phyloP scores from a whole-genome alignment of 2,797 vertebrate genomes.

The Sorex maritimensis region DNA sequence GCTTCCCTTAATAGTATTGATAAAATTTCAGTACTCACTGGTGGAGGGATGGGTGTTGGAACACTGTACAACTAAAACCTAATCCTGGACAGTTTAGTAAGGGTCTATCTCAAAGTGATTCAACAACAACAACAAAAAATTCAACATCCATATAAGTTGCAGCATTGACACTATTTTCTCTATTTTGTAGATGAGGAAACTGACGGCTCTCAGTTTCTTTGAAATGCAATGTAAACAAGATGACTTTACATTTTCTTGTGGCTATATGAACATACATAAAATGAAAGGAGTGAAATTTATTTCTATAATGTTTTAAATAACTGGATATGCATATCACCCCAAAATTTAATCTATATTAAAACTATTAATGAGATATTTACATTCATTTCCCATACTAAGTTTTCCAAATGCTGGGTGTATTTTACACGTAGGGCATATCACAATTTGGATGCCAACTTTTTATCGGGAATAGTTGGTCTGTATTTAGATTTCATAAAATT shows the following conservation, averaged over 20 bases:
- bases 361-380: not conserved
- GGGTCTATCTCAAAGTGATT: no score
- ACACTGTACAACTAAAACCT: no score
- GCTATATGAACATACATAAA: not conserved
- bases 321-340: not conserved
- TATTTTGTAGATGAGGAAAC: not conserved
- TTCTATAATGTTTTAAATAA: not conserved
- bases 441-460: not conserved
- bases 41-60: no score
- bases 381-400: not conserved
- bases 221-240: not conserved
- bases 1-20: no score
- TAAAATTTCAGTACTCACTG: no score
- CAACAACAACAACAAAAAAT: no score
- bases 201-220: accelerated
- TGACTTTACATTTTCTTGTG: no score
- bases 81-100: not conserved
- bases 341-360: not conserved
- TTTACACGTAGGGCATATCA: not conserved
- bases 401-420: not conserved
- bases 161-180: not conserved
- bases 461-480: not conserved
- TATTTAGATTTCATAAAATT: not conserved
- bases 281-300: not conserved
- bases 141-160: no score